Conservation (phyloP, 2,797 vertebrate genomes). For the Iguana delicatissima region DNA sequence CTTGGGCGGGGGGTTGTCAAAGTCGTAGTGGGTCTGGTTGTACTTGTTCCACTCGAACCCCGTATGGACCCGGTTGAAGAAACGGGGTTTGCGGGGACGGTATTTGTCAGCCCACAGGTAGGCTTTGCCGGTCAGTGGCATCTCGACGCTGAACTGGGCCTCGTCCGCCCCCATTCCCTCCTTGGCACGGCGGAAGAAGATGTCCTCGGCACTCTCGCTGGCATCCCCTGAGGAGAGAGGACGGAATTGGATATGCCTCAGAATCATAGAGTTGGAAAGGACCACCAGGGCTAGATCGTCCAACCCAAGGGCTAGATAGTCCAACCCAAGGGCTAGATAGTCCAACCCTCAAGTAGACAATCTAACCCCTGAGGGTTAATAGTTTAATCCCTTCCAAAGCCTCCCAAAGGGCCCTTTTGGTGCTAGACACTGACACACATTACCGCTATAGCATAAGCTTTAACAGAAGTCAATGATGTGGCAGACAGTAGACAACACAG, state of each 20-base stretch:
- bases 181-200: slow-evolving; percentile 92
- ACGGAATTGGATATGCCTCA: not conserved
- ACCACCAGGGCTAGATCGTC: too few relatives aligned
- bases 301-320: too few relatives aligned
- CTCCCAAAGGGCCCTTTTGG: too few relatives aligned
- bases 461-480: too few relatives aligned
- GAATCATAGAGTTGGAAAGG: too few relatives aligned
- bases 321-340: too few relatives aligned
- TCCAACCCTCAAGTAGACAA: too few relatives aligned
- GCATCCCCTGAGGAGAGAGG: slow-evolving; percentile 85
- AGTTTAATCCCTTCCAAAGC: too few relatives aligned
- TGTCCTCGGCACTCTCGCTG: slow-evolving; percentile 93
- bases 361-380: too few relatives aligned
- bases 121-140: slow-evolving; percentile 93
- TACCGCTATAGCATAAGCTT: too few relatives aligned
- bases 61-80: slow-evolving; percentile 98
- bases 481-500: too few relatives aligned
- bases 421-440: too few relatives aligned
- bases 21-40: slow-evolving; percentile 99
- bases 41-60: slow-evolving; percentile 99
- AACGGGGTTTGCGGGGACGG: slow-evolving; percentile 95
- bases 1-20: slow-evolving; percentile 97
- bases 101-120: slow-evolving; percentile 99
- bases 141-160: slow-evolving; percentile 97
- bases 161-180: slow-evolving; percentile 97